Evolutionary conservation across 1,140 invertebrate species (phyloP).

Genomic region (Nymphalis io): DNA sequence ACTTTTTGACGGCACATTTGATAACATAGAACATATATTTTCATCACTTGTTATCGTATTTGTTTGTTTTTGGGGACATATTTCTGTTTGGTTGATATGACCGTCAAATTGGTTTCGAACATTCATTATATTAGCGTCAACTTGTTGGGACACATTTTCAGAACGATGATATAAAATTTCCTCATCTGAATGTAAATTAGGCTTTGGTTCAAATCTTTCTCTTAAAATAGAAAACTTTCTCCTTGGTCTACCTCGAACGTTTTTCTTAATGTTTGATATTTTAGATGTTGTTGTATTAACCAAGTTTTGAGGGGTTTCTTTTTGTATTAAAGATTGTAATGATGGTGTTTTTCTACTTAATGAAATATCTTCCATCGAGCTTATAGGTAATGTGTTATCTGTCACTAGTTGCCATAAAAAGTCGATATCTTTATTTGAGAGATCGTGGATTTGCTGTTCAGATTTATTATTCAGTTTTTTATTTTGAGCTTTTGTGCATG

Average conservation of each 20-base stretch:
- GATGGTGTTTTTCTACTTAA: slow-evolving; percentile 72
- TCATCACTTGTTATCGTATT: slow-evolving; percentile 53
- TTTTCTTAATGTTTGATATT: slow-evolving; percentile 69
- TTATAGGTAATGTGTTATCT: slow-evolving; percentile 62
- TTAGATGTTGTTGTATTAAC: slow-evolving; percentile 54
- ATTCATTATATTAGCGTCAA: slow-evolving; percentile 55
- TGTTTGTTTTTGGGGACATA: slow-evolving; percentile 40
- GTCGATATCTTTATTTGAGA: slow-evolving; percentile 78
- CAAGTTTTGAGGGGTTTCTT: slow-evolving; percentile 55
- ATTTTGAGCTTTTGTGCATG: slow-evolving; percentile 48
- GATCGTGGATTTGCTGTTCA: slow-evolving; percentile 61
- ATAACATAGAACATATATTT: slow-evolving; percentile 46
- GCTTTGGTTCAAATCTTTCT: slow-evolving; percentile 83
- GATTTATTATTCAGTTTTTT: slow-evolving; percentile 59
- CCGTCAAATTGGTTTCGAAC: slow-evolving; percentile 61
- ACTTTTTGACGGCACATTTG: slow-evolving; percentile 57
- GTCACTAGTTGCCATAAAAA: slow-evolving; percentile 77
- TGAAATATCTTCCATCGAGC: slow-evolving; percentile 61
- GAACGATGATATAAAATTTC: slow-evolving; percentile 71
- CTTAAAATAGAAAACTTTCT: slow-evolving; percentile 83
- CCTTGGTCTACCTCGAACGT: slow-evolving; percentile 73
- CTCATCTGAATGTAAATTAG: slow-evolving; percentile 73
- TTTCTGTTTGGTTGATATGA: slow-evolving; percentile 49
- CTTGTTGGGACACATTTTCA: slow-evolving; percentile 53
- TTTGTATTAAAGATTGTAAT: slow-evolving; percentile 76